These are phyloP conservation scores for Macroteleia sp. DNA, from an alignment of 2,888 invertebrate species.

Conservation along the genomic window DNA sequence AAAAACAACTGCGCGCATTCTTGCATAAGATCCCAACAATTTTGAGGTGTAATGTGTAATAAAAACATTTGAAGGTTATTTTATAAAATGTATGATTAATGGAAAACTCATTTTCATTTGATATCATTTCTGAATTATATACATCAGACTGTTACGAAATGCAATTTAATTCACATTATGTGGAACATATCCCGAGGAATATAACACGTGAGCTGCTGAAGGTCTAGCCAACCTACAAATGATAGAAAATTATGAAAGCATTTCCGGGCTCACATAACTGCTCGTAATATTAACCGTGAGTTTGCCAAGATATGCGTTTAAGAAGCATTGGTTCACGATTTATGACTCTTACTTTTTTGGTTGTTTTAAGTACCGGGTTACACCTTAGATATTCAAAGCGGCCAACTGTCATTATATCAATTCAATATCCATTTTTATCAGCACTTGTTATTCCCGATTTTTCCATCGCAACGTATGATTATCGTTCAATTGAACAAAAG, in stretches of 20 bases:
- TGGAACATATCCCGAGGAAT: constrained; percentile 28
- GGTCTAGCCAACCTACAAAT: constrained; percentile 24
- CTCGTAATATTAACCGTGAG: constrained; percentile 42
- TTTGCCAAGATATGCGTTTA: constrained; percentile 36
- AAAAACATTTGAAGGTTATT: too few relatives aligned
- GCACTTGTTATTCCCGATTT: too few relatives aligned
- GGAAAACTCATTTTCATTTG: constrained; percentile 31
- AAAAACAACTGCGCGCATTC: constrained; percentile 13
- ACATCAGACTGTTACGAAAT: constrained; percentile 20
- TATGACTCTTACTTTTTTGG: constrained; percentile 25
- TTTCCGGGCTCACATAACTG: constrained; percentile 55
- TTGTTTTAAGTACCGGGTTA: constrained; percentile 23
- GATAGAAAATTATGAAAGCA: constrained; percentile 57
- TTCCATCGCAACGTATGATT: constrained; percentile 16
- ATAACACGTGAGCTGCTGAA: constrained; percentile 42
- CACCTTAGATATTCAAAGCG: background rate
- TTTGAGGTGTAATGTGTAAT: too few relatives aligned
- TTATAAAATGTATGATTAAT: constrained; percentile 39
- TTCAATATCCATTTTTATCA: too few relatives aligned
- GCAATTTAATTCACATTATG: constrained; percentile 55
- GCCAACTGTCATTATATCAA: constrained; percentile 12
- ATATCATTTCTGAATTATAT: constrained; percentile 19
- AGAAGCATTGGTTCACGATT: constrained; percentile 24
- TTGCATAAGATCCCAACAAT: background rate
- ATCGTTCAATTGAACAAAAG: background rate